A percentile compares a stretch with the other conserved stretches of the same genome.
phyloP scores from a whole-genome alignment of 2,113 vertebrate genomes.

The Myotis brandtii region DNA sequence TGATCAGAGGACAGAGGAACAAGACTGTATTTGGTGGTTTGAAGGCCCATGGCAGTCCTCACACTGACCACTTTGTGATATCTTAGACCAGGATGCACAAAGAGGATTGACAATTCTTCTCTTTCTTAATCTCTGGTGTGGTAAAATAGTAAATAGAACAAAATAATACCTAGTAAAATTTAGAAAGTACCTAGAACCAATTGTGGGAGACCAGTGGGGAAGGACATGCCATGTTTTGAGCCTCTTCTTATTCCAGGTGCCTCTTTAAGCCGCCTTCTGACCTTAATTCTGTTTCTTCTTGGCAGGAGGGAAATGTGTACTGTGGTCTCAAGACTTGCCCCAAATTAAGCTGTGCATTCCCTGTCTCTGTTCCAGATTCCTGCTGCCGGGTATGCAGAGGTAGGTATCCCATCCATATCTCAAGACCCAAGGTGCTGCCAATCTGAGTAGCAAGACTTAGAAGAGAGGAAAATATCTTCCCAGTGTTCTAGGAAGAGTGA shows the following conservation, averaged over 20 bases:
- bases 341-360: conserved; percentile 87
- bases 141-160: not conserved
- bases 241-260: not conserved
- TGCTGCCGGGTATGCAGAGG: conserved; percentile 90
- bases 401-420: conserved; percentile 61
- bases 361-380: conserved; percentile 86
- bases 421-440: not conserved
- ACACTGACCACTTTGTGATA: not conserved
- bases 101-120: not conserved
- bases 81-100: not conserved
- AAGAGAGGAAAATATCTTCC: conserved; percentile 21
- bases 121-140: not conserved
- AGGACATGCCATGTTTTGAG: not conserved
- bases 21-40: not conserved
- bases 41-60: not conserved
- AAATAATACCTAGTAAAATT: not conserved
- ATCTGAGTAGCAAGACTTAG: not conserved
- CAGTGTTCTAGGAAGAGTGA: not conserved
- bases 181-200: not conserved
- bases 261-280: conserved; percentile 27
- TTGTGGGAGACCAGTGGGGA: not conserved
- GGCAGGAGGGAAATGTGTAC: conserved; percentile 90
- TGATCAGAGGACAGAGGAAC: not conserved
- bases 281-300: conserved; percentile 72
- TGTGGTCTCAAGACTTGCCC: conserved; percentile 90